A percentile compares a stretch with the other conserved stretches of the same genome.
Evolutionary conservation across 2,888 invertebrate species (phyloP).

Genomic region (Cataglyphis albicans): DNA sequence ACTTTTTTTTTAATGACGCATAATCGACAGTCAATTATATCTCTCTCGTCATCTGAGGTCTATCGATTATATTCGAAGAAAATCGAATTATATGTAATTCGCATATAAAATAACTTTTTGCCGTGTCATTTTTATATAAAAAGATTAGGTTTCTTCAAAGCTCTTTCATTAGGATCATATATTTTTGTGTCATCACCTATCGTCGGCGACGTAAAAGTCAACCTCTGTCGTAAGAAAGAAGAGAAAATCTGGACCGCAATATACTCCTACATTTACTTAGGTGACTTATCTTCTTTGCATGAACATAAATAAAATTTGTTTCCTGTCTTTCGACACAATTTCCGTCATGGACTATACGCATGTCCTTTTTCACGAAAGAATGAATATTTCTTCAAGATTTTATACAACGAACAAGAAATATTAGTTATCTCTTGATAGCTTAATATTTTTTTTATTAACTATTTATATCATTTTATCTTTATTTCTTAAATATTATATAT

Average conservation of each 20-base stretch:
- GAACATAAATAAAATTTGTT: conserved; percentile 50
- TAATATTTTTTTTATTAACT: conserved; percentile 1
- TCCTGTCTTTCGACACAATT: conserved; percentile 37
- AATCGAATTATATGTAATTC: background rate
- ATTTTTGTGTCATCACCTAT: conserved; percentile 30
- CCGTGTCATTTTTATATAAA: conserved; percentile 4
- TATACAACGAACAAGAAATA: background rate
- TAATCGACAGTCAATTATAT: conserved; percentile 32
- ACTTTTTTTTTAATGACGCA: background rate
- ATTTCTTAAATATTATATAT: background rate
- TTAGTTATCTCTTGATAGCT: background rate
- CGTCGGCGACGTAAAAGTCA: conserved; percentile 1
- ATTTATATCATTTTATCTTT: background rate
- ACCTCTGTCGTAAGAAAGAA: conserved; percentile 5
- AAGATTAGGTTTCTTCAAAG: conserved; percentile 31
- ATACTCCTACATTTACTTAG: conserved; percentile 34
- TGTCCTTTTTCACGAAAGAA: conserved; percentile 11
- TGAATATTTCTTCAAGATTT: conserved; percentile 15
- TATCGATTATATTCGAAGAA: background rate
- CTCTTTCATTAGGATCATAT: conserved; percentile 27
- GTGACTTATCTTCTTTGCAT: conserved; percentile 29
- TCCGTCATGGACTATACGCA: background rate
- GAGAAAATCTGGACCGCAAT: conserved; percentile 43
- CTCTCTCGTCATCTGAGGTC: background rate
- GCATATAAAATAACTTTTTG: background rate